Evolutionary conservation across 2,797 vertebrate species (phyloP), one percentile per base, ranked within the genome.

Genomic region (Darevskia mixta): DNA sequence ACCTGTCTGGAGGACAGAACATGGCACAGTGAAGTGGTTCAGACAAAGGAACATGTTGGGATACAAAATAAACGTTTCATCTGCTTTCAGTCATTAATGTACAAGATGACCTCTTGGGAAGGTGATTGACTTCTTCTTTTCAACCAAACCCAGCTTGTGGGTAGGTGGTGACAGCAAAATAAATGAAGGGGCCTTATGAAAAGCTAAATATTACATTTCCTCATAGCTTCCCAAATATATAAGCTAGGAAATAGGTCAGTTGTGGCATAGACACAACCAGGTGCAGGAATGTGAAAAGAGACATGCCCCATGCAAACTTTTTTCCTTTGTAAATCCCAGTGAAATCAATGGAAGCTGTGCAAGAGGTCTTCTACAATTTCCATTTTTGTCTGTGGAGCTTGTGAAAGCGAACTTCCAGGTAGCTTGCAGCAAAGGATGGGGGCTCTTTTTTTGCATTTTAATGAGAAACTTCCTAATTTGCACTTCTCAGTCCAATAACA

Each of bases 131-230:
- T 64, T 72, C 71, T 84, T 82, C 66, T 77, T 18, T 88, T 92
- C 72, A 41, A 43, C 38, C 9, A 67, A 90, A 13, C 49, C 13
- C 49, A 55, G 49, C 13, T 55, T 15, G 49, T 15, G 49, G 49
- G 49, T 55, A 55, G 49, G 13, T 15, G 49, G 13, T 55, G 49
- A 55, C 49, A 55, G 49, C 90, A 61, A 89, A 84, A 85, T 29
- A 89, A 79, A 76, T 89, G 85, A 9, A 92, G n/a, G 38, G 25
- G 78, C 41, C 61, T 43, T 89, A 10, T 32, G 66, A 94, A 90
- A 90, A 94, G 84, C 81, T 75, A 88, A 69, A 72, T 86, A 87
- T 82, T 91, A 29, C 89, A 91, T 79, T 89, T 93, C 79, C 89
- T 29, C 32, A 86, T 86, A 67, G 43, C 82, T 81, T 89, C 92